Evolutionary conservation across 2,888 invertebrate species (phyloP).

Genomic region (Cataglyphis cursor): DNA sequence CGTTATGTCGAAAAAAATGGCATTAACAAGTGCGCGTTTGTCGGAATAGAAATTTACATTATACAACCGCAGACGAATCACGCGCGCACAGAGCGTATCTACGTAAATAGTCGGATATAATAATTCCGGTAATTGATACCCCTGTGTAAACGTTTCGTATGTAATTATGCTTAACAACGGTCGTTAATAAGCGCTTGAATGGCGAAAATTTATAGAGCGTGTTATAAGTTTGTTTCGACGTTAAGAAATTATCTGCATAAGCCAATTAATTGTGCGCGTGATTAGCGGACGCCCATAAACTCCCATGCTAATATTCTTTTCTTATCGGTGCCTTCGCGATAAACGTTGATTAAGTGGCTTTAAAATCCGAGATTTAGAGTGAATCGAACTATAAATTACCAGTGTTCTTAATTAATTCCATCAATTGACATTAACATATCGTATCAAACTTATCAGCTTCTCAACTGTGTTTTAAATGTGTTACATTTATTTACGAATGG

Average conservation of each 20-base stretch:
- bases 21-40: constrained; percentile 34
- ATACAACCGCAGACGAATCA: constrained; percentile 22
- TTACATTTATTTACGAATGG: constrained; percentile 53
- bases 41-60: constrained; percentile 44
- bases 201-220: constrained; percentile 28
- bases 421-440: constrained; percentile 11
- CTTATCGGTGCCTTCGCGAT: not conserved
- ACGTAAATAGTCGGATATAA: constrained; percentile 71
- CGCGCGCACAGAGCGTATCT: constrained; percentile 63
- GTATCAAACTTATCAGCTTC: constrained; percentile 58
- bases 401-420: constrained; percentile 27
- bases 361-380: not conserved
- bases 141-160: constrained; percentile 58
- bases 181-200: constrained; percentile 24
- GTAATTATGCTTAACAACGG: constrained; percentile 27
- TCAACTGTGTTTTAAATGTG: constrained; percentile 47
- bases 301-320: not conserved
- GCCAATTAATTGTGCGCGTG: constrained; percentile 24
- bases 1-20: not conserved
- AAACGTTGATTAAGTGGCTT: constrained; percentile 22
- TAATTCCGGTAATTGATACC: constrained; percentile 67
- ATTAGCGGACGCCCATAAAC: constrained; percentile 21
- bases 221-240: constrained; percentile 10
- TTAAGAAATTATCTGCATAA: constrained; percentile 19
- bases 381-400: constrained; percentile 47